Conservation (phyloP, 2,888 invertebrate genomes). For the Tortricodes alternella region DNA sequence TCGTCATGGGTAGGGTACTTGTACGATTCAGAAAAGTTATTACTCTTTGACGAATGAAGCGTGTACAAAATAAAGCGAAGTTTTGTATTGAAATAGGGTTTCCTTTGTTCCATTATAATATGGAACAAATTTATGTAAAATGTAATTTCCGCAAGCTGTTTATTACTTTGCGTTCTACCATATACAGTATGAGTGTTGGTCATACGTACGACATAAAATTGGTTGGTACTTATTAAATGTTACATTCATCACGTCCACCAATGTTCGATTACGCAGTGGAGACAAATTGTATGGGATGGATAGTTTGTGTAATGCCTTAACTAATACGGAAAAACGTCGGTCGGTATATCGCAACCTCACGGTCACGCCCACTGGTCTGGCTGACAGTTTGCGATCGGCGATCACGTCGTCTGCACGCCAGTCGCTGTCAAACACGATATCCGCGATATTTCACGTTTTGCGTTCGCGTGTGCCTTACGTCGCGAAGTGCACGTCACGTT, state of each 20-base stretch:
- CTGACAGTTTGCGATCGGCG: slow-evolving; percentile 65
- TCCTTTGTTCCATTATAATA: neutral
- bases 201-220: slow-evolving; percentile 23
- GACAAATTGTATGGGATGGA: slow-evolving; percentile 54
- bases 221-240: slow-evolving; percentile 35
- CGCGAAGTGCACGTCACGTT: slow-evolving; percentile 41
- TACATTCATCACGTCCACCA: slow-evolving; percentile 47
- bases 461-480: slow-evolving; percentile 35
- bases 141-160: neutral
- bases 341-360: slow-evolving; percentile 47
- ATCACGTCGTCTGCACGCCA: slow-evolving; percentile 58
- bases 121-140: neutral
- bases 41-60: too few relatives aligned
- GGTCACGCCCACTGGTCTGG: slow-evolving; percentile 31
- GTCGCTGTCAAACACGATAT: slow-evolving; percentile 27
- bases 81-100: neutral
- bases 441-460: slow-evolving; percentile 25
- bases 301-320: slow-evolving; percentile 60
- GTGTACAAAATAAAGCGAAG: too few relatives aligned
- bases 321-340: slow-evolving; percentile 66
- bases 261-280: slow-evolving; percentile 59
- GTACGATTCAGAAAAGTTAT: too few relatives aligned
- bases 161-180: neutral
- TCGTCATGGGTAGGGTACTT: too few relatives aligned
- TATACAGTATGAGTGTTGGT: neutral